phyloP scores from a whole-genome alignment of 2,888 invertebrate genomes.

The Scelioninae gen. 2 region DNA sequence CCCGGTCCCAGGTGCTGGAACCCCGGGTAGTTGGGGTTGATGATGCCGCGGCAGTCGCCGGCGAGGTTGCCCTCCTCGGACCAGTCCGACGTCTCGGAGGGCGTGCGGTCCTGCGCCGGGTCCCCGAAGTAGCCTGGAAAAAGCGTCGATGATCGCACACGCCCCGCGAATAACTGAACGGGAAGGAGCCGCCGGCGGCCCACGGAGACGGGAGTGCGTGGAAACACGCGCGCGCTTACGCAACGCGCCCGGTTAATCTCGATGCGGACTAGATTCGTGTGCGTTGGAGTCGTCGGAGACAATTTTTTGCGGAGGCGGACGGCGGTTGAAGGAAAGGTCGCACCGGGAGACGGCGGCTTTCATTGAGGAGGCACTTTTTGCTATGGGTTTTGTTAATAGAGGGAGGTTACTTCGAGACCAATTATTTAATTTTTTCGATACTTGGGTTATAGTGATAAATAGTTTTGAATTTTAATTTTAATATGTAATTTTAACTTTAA shows the following conservation, averaged over 20 bases:
- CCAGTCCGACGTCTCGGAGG: constrained; percentile 72
- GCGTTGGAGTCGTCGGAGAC: constrained; percentile 29
- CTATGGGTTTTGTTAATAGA: too few relatives aligned
- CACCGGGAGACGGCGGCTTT: too few relatives aligned
- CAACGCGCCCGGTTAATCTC: constrained; percentile 43
- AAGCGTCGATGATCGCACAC: constrained; percentile 41
- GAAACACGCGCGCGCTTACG: constrained; percentile 47
- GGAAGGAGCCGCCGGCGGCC: constrained; percentile 27
- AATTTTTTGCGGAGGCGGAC: constrained; percentile 31
- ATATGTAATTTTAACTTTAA: too few relatives aligned
- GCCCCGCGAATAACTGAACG: constrained; percentile 39
- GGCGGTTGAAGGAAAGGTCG: constrained; percentile 20
- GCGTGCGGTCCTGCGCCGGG: constrained; percentile 55
- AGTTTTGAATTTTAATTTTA: too few relatives aligned
- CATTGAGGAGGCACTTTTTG: too few relatives aligned
- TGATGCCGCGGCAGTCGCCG: constrained; percentile 81
- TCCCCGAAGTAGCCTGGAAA: constrained; percentile 62
- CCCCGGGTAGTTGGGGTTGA: constrained; percentile 90
- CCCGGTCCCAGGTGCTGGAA: constrained; percentile 85
- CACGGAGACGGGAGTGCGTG: too few relatives aligned
- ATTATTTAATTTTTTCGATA: too few relatives aligned
- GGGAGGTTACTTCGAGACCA: too few relatives aligned
- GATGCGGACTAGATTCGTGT: constrained; percentile 47
- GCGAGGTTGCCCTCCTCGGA: constrained; percentile 72
- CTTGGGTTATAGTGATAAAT: too few relatives aligned